Percentiles rank a stretch among this genome's conserved stretches.
These are phyloP conservation scores for Ctenochaetus hawaiiensis DNA, from an alignment of 2,797 vertebrate genomes.

Conservation along the genomic window DNA sequence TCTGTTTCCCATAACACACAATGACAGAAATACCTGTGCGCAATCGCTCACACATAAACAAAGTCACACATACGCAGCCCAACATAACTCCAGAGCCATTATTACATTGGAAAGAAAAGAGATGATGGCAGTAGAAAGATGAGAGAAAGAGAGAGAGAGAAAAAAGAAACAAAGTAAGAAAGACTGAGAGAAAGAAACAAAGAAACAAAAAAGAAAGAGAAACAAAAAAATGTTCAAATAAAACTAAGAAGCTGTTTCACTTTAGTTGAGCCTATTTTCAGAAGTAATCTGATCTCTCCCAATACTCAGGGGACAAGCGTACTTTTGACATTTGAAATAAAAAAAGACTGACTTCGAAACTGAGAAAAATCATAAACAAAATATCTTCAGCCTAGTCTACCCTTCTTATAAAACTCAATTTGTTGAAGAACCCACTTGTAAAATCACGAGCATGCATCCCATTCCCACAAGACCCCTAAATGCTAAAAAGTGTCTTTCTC, in stretches of 20 bases:
- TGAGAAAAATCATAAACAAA: constrained; percentile 69
- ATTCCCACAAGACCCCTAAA: constrained; percentile 65
- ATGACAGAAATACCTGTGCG: constrained; percentile 69
- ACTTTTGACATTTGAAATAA: constrained; percentile 65
- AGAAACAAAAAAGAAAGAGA: background rate
- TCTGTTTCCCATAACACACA: constrained; percentile 74
- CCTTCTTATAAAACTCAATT: constrained; percentile 79
- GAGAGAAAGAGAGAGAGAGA: background rate
- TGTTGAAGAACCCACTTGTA: constrained; percentile 75
- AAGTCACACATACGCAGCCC: constrained; percentile 27
- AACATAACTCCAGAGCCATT: constrained; percentile 7
- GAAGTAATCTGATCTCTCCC: constrained; percentile 61
- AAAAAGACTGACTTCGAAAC: constrained; percentile 70
- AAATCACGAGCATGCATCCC: constrained; percentile 53
- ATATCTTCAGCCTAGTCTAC: constrained; percentile 63
- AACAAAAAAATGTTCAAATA: constrained; percentile 36
- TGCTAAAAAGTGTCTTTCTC: constrained; percentile 54
- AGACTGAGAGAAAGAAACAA: background rate
- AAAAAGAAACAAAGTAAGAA: background rate
- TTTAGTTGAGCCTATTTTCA: constrained; percentile 53
- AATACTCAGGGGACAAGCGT: constrained; percentile 36
- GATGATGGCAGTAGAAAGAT: constrained; percentile 10
- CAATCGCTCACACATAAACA: constrained; percentile 56
- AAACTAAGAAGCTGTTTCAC: constrained; percentile 37
- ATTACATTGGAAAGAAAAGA: constrained; percentile 22